Percentiles rank a stretch among this genome's conserved stretches.
phyloP scores from a whole-genome alignment of 1,140 invertebrate genomes.

The Neuroterus valhalla region DNA sequence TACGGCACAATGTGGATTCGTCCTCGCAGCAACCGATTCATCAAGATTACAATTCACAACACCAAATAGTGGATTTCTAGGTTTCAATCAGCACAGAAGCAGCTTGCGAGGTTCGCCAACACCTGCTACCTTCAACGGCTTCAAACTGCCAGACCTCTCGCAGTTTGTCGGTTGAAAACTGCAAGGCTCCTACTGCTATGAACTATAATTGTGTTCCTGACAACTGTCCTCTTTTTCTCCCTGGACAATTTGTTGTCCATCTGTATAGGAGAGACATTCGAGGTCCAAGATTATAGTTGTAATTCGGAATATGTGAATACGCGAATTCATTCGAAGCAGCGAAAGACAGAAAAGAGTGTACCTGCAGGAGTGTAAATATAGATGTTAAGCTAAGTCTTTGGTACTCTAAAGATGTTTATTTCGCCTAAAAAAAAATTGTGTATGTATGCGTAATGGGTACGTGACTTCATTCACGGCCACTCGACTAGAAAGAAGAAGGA shows the following conservation, averaged over 20 bases:
- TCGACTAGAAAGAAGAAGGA: background rate
- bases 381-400: constrained; percentile 56
- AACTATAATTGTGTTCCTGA: background rate
- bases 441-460: constrained; percentile 31
- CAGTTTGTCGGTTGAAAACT: constrained; percentile 76
- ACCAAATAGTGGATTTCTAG: constrained; percentile 54
- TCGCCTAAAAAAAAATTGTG: background rate
- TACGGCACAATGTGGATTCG: constrained; percentile 89
- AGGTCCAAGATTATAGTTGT: background rate
- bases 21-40: constrained; percentile 71
- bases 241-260: background rate
- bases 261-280: background rate
- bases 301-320: background rate
- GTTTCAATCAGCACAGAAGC: constrained; percentile 63
- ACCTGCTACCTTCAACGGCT: constrained; percentile 72
- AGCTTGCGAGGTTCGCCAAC: constrained; percentile 64
- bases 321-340: background rate
- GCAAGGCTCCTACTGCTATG: background rate
- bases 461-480: constrained; percentile 26
- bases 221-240: background rate
- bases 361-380: constrained; percentile 62
- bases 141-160: constrained; percentile 79
- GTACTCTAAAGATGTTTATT: constrained; percentile 1
- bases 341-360: constrained; percentile 33
- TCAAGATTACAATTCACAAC: constrained; percentile 65